Evolutionary conservation across 2,888 invertebrate species (phyloP).

Genomic region (Tinea pellionella): DNA sequence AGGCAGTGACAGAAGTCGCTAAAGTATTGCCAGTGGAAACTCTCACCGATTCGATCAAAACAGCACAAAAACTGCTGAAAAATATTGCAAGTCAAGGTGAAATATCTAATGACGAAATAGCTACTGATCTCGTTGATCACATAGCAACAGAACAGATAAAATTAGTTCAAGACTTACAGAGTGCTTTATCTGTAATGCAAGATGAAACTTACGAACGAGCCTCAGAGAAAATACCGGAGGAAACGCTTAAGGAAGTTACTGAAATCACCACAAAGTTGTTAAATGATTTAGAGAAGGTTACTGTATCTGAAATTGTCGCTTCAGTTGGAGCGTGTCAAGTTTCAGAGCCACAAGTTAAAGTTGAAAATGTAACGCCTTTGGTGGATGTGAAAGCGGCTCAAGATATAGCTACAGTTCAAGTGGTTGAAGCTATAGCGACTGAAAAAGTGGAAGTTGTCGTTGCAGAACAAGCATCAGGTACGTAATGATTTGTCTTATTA

Average conservation of each 20-base stretch:
- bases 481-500: too few relatives aligned
- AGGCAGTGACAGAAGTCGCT: slow-evolving; percentile 45
- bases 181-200: neutral
- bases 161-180: neutral
- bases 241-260: neutral
- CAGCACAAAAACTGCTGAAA: neutral
- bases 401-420: neutral
- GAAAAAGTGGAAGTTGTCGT: neutral
- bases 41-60: slow-evolving; percentile 20
- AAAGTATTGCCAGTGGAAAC: slow-evolving; percentile 35
- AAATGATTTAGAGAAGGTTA: neutral
- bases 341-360: neutral
- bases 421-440: neutral
- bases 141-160: neutral
- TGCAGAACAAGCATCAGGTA: neutral
- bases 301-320: neutral
- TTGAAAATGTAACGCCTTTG: neutral
- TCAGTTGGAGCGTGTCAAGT: neutral
- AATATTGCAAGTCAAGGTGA: neutral
- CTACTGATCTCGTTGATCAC: neutral
- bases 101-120: neutral
- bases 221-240: neutral
- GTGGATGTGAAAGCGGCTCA: neutral
- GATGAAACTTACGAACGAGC: neutral
- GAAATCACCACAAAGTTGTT: neutral